These are phyloP conservation scores for Rhamnusium bicolor DNA, from an alignment of 2,888 invertebrate species.

Conservation along the genomic window DNA sequence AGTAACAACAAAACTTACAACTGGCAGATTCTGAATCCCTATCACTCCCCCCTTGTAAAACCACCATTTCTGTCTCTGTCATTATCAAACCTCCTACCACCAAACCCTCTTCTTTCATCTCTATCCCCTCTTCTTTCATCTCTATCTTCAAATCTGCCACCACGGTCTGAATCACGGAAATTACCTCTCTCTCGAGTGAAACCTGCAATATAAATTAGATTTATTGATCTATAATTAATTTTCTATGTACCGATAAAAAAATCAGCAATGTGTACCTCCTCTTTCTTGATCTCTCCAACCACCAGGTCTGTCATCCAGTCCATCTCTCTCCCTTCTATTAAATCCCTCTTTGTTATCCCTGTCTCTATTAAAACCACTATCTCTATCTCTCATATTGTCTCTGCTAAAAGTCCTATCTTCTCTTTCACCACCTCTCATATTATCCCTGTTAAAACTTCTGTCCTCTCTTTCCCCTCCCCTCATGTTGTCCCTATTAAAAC, in stretches of 20 bases:
- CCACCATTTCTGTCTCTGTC: conserved; percentile 54
- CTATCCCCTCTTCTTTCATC: conserved; percentile 56
- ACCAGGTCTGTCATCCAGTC: conserved; percentile 49
- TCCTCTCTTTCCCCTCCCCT: conserved; percentile 60
- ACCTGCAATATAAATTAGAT: conserved; percentile 26
- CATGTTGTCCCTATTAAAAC: conserved; percentile 47
- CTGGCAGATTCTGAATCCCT: conserved; percentile 41
- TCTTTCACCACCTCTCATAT: conserved; percentile 59
- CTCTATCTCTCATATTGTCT: conserved; percentile 33
- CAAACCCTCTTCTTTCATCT: conserved; percentile 52
- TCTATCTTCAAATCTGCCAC: conserved; percentile 55
- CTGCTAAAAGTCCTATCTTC: conserved; percentile 57
- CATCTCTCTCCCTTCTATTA: conserved; percentile 34
- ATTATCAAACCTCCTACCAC: conserved; percentile 59
- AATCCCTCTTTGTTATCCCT: conserved; percentile 62
- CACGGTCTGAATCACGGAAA: conserved; percentile 41
- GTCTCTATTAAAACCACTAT: conserved; percentile 66
- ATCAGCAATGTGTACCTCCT: conserved; percentile 33
- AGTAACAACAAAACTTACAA: conserved; percentile 35
- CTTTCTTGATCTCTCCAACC: conserved; percentile 68
- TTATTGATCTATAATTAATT: no score
- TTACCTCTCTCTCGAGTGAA: conserved; percentile 50
- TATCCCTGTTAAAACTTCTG: conserved; percentile 59
- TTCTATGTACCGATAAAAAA: not conserved
- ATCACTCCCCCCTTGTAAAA: conserved; percentile 47